Conservation (phyloP, 2,888 invertebrate species). For the Cephonodes hylas region DNA sequence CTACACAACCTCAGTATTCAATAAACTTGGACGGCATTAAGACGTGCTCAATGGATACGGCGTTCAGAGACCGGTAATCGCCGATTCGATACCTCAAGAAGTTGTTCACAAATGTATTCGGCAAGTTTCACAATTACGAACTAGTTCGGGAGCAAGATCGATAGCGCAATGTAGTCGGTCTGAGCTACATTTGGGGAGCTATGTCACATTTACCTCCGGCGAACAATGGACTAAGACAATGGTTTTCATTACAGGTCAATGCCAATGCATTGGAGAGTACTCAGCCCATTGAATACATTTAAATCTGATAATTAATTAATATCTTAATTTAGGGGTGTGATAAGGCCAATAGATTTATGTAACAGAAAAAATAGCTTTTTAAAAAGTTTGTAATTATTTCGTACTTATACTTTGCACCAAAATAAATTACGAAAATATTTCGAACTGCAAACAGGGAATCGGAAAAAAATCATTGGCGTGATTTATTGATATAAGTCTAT, state of each 20-base stretch:
- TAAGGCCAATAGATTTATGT: too few relatives aligned
- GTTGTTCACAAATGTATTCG: conserved; percentile 5
- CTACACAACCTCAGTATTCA: neutral
- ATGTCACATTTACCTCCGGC: neutral
- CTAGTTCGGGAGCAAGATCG: neutral
- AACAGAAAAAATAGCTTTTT: too few relatives aligned
- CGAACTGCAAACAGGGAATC: too few relatives aligned
- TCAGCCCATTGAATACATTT: neutral
- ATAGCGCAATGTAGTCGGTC: neutral
- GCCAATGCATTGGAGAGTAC: neutral
- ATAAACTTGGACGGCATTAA: neutral
- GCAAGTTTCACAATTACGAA: neutral
- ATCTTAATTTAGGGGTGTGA: neutral
- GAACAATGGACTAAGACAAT: neutral
- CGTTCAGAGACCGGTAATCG: neutral
- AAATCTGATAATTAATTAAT: neutral
- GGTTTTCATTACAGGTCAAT: neutral
- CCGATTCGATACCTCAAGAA: neutral
- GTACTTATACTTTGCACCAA: too few relatives aligned
- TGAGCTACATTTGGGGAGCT: neutral
- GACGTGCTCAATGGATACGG: neutral
- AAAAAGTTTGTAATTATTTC: too few relatives aligned
- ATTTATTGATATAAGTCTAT: too few relatives aligned
- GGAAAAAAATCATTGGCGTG: too few relatives aligned
- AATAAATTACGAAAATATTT: too few relatives aligned